Evolutionary conservation across 2,113 vertebrate species (phyloP), one percentile per base, ranked within the genome.

Genomic region (Cyanocitta stelleri): DNA sequence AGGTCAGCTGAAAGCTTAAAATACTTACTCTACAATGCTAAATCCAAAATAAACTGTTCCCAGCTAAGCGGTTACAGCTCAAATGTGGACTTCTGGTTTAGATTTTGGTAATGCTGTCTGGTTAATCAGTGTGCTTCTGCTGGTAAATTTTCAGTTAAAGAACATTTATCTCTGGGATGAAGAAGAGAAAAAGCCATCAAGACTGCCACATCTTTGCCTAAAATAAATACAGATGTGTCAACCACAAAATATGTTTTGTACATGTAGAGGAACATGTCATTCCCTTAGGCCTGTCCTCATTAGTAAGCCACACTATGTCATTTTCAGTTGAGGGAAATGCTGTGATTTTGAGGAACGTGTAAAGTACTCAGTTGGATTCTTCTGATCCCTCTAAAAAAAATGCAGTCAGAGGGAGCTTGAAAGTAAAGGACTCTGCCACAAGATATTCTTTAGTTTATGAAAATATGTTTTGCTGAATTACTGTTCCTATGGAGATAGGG

Each of bases 181-280:
- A 85, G 43, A 32, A 78, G 68, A 89, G 61, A 35, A 86, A 96
- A 92, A 74, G 16, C 6, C 44, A 75, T 84, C 75, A 81, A 67
- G 59, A 29, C 71, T 83, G 46, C 27, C 71, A 48, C 43, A 85
- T 49, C 44, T 94, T 86, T 71, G 27, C 39, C 52, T 88, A 74
- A 96, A 92, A 92, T 81, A 94, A 90, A 96, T 39, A 90, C 30
- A 77, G 68, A 84, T 77, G 20, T 56, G 48, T 88, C 82, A 86
- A 54, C n/a, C 56, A 93, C 51, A 4, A 67, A 49, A 33, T 52
- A 52, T 46, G 4, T 92, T 94, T 92, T 88, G 39, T 56, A 86
- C 3, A 1, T 80, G 37, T 3, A 88, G 55, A 92, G 20, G 48
- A 92, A 92, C 76, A 24, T 21, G 17, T 49, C 3, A 4, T 88